These are phyloP conservation scores for Coregonus sp. DNA, from an alignment of 2,797 vertebrate genomes.

Conservation along the genomic window DNA sequence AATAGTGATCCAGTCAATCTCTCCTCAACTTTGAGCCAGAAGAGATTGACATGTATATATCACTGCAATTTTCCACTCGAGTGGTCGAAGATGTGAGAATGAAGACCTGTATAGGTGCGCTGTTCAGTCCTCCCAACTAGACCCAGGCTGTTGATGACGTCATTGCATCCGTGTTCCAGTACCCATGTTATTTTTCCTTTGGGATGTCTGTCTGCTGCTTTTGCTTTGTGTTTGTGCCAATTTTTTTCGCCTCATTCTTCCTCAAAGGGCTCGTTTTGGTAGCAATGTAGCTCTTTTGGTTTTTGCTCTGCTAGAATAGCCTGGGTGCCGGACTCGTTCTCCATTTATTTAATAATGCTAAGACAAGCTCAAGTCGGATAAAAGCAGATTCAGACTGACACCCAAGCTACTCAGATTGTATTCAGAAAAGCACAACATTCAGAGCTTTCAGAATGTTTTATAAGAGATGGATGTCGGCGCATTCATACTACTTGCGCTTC, in stretches of 20 bases:
- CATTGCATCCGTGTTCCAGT: slow-evolving; percentile 10
- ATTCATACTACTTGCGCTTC: too few species aligned
- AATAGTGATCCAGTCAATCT: too few species aligned
- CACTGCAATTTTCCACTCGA: not conserved
- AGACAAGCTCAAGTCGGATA: not conserved
- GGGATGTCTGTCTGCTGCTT: slow-evolving; percentile 26
- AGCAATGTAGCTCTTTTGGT: not conserved
- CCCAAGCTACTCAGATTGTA: not conserved
- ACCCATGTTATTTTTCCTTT: slow-evolving; percentile 2
- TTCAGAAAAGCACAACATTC: not conserved
- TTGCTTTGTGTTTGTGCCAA: slow-evolving; percentile 60
- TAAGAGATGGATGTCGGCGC: not conserved
- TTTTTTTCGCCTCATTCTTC: slow-evolving; percentile 19
- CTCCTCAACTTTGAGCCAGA: too few species aligned
- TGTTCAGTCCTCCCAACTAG: slow-evolving; percentile 13
- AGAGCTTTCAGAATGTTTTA: not conserved
- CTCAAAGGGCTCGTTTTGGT: slow-evolving; percentile 10
- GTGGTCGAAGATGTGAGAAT: slow-evolving; percentile 31
- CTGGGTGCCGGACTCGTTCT: slow-evolving; percentile 3
- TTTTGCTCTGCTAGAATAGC: slow-evolving; percentile 2
- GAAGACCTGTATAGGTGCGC: slow-evolving; percentile 15
- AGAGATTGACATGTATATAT: too few species aligned
- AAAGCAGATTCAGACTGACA: not conserved
- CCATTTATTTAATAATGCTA: slow-evolving; percentile 45
- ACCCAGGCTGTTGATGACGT: slow-evolving; percentile 19